Percentiles rank a stretch among this genome's conserved stretches.
These are phyloP conservation scores for Drosophila melanocephala DNA, from an alignment of 2,888 invertebrate species.

Conservation along the genomic window DNA sequence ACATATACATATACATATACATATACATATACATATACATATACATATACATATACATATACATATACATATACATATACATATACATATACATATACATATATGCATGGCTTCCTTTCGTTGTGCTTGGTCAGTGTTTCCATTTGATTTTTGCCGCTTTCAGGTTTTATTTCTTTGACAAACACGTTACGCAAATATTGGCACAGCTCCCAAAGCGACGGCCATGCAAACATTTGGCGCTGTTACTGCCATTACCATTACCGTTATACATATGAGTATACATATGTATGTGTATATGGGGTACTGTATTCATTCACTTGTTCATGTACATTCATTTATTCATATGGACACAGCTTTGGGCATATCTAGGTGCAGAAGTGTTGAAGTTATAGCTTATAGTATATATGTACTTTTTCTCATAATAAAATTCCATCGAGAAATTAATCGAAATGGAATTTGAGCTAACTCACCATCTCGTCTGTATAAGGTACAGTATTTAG, in stretches of 20 bases:
- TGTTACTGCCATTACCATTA: slow-evolving; percentile 51
- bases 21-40: not conserved
- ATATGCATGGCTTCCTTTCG: not conserved
- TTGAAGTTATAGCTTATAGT: not conserved
- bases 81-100: not conserved
- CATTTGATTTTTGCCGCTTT: slow-evolving; percentile 80
- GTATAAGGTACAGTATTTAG: not conserved
- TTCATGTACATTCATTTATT: not conserved
- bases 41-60: not conserved
- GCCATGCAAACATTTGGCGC: slow-evolving; percentile 73
- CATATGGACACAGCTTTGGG: not conserved
- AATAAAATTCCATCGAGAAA: not conserved
- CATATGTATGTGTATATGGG: not conserved
- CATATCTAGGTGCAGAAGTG: not conserved
- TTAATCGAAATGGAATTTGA: not conserved
- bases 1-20: too few species aligned
- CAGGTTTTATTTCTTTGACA: slow-evolving; percentile 80
- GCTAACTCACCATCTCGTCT: not conserved
- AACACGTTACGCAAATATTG: slow-evolving; percentile 83
- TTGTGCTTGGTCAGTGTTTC: slow-evolving; percentile 35
- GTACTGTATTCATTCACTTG: not conserved
- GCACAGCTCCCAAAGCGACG: slow-evolving; percentile 77
- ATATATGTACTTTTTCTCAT: not conserved
- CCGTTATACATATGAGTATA: slow-evolving; percentile 11
- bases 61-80: not conserved